Base-by-base conservation (phyloP, 2,113 vertebrate species). In the Ammodytes dubius region DNA sequence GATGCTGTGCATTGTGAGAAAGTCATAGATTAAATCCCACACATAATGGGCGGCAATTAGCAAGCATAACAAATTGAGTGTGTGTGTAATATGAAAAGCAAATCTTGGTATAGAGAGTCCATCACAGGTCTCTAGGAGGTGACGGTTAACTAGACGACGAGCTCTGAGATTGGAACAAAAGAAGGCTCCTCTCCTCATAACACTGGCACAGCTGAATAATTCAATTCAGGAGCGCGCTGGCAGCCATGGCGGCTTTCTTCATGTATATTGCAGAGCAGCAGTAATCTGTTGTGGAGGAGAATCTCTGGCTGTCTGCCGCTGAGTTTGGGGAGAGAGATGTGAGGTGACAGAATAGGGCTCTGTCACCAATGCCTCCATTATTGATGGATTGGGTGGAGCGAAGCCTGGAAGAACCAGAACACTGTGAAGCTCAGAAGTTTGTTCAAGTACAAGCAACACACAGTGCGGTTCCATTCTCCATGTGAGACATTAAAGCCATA, bases 331-430 rank as follows among this genome's bases (percentile, higher is more conserved):
- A 85, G 83, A 27, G 58, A 89, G 84, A 90, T 89, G 77, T 82
- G 85, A 90, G 91, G 78, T 89, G 92, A 93, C 92, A 91, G 89
- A 92, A 92, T 87, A 78, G 82, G 88, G 89, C 81, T 92, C 88
- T 84, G 90, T 91, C 92, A 92, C 82, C 84, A 56, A 39, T 35
- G 70, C 47, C 67, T 92, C 81, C 81, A 93, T 92, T 92, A 93
- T 92, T 92, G 88, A 93, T 92, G 69, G 73, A 67, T 57, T 46
- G 69, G 46, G 60, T 15, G 42, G 81, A 70, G 49, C 81, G 61
- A 67, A 76, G 74, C 69, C 66, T 77, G 65, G 57, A 82, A 49
- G 37, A 69, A 46, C 43, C 37, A 58, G 49, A 83, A 74, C 52
- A 47, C 11, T 72, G 57, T 63, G 35, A 54, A 39, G 65, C 27